Conservation (phyloP, 2,113 vertebrate genomes). For the Apodemus speciosus region DNA sequence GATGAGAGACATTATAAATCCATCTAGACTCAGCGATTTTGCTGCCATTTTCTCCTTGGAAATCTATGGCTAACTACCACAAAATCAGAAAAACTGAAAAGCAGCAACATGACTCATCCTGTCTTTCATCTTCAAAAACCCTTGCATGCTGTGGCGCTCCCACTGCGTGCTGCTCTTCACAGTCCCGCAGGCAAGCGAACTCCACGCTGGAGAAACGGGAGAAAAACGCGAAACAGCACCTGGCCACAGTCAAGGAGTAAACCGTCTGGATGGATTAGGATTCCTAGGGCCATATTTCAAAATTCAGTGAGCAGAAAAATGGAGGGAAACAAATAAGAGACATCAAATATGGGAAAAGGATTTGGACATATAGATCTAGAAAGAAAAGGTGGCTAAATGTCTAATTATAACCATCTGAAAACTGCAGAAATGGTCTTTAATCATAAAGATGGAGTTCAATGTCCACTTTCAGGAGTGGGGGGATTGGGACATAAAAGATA, state of each 20-base stretch:
- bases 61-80: conserved; percentile 29
- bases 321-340: conserved; percentile 36
- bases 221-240: conserved; percentile 2
- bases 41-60: conserved; percentile 37
- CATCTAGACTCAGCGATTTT: neutral
- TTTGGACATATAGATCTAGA: neutral
- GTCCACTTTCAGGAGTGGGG: neutral
- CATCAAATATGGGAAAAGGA: neutral
- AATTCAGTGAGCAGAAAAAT: neutral
- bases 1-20: neutral
- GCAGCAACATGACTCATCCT: neutral
- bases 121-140: conserved; percentile 64
- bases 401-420: conserved; percentile 9
- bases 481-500: neutral
- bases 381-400: neutral
- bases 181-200: neutral
- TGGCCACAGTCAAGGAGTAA: neutral
- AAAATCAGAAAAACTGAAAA: conserved; percentile 46
- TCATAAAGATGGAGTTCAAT: neutral
- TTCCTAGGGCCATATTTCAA: conserved; percentile 46
- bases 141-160: conserved; percentile 40
- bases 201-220: neutral
- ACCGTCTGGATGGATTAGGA: conserved; percentile 16
- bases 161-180: neutral
- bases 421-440: neutral